Evolutionary conservation across 2,888 invertebrate genomes (phyloP), one percentile per base, ranked within the genome.

Genomic region (Beris chalybata): DNA sequence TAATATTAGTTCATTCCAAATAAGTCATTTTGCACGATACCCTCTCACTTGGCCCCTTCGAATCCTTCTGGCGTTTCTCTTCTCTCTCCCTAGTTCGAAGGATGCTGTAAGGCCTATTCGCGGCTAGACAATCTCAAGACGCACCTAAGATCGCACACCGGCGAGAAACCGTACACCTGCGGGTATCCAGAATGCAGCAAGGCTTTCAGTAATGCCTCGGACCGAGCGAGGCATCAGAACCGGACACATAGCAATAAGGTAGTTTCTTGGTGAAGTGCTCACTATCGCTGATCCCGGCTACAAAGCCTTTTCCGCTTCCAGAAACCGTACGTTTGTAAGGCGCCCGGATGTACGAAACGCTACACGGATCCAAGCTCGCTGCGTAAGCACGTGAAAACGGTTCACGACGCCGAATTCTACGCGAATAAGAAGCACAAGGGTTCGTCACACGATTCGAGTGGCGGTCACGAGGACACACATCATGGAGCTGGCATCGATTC

Each of bases 241-340:
- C 85, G 99, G 72, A 99, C 99, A 0, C 99, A 99, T 80, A 98
- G 98, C 70, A 98, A 96, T 81, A 96, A 97, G 88, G 98, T 97
- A 83, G 84, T 81, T 77, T 54, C 12, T 64, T 13, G 15, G 22
- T 22, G 22, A 22, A 22, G 22, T 22, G 22, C 1, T 22, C n/a
- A n/a, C 22, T 38, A 12, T 13, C 43, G 2, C 30, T 38, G n/a
- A 3, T 44, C n/a, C 11, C 44, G 9, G 44, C 2, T n/a, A n/a
- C n/a, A 48, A 47, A 15, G 15, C 12, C n/a, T 12, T 53, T 52
- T 45, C 30, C 58, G 22, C 47, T 32, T 22, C 15, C 82, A 98
- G 97, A 99, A 99, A 92, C 98, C 98, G 0, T 99, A 99, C 77
- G 92, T 95, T 0, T 99, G 99, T 81, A 96, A 96, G 82, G 97